Evolutionary conservation across 2,888 invertebrate species (phyloP), one percentile per base, ranked within the genome.

Genomic region (Aplocera efformata): DNA sequence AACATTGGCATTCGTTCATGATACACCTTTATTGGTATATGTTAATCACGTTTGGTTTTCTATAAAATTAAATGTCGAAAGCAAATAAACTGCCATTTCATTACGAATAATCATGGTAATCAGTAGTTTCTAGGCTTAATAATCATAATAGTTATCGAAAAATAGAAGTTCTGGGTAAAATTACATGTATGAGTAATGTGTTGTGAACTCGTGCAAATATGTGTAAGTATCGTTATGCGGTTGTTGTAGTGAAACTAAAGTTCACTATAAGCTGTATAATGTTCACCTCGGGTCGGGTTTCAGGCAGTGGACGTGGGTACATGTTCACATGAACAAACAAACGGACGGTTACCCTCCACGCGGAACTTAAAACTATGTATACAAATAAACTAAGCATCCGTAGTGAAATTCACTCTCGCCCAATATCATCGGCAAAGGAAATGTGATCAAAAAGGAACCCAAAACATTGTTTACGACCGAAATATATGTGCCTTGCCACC

Each of bases 271-370:
- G 55, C 56, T 48, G 53, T 48, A 56, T 58, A 52, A 60, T 50
- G 48, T 50, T 53, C 35, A 46, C 39, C 41, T 29, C 28, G 50
- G 50, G 53, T 53, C 41, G 48, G 47, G 42, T 60, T 59, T 53
- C 63, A 57, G 49, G 42, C 52, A 46, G 40, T 52, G 54, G 56
- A 53, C 63, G 59, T 64, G 65, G 57, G 52, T 34, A 50, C 48
- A 48, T 49, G 56, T 60, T 60, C 70, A 72, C 66, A 65, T 74
- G 70, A 67, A 64, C 64, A 67, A 72, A 79, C 67, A 71, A 63
- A 60, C 63, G 58, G 58, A 33, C 45, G 29, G 24, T 28, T 59
- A 48, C 59, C 58, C 65, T 52, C 60, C 55, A 58, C 52, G 48
- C 47, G 51, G 21, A 30, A 34, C 39, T 53, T 56, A 57, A 54